Percentiles rank a stretch among this genome's conserved stretches.
Evolutionary conservation across 2,888 invertebrate genomes (phyloP).

Genomic region (Beris morrisii): DNA sequence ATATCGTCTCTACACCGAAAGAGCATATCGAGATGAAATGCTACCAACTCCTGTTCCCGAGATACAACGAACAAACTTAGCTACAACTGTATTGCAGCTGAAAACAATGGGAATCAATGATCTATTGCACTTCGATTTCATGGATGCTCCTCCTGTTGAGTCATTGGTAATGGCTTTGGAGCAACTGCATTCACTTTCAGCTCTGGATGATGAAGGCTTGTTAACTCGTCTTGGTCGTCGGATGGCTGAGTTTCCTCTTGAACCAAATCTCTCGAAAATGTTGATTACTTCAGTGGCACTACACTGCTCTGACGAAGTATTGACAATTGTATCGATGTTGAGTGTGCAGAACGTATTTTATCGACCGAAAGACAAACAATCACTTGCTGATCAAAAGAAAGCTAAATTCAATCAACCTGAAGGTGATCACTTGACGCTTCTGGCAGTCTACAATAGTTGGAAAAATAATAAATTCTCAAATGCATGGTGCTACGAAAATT

Average conservation of each 20-base stretch:
- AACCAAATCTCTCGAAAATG: conserved; percentile 98
- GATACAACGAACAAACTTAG: conserved; percentile 97
- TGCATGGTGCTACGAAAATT: conserved; percentile 99
- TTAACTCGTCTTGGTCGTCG: conserved; percentile 78
- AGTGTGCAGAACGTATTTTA: conserved; percentile 99
- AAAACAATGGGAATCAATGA: conserved; percentile 99
- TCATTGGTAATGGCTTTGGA: conserved; percentile 97
- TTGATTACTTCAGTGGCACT: conserved; percentile 98
- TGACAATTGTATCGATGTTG: conserved; percentile 98
- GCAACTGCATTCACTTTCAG: conserved; percentile 93
- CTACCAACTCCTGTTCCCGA: conserved; percentile 96
- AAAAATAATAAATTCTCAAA: conserved; percentile 98
- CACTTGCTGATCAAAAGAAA: conserved; percentile 97
- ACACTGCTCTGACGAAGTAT: conserved; percentile 96
- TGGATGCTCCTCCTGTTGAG: conserved; percentile 99
- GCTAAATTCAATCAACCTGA: conserved; percentile 99
- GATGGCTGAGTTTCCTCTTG: conserved; percentile 99
- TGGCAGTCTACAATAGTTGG: conserved; percentile 99
- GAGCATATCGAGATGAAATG: conserved; percentile 99
- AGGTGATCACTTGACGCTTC: conserved; percentile 94
- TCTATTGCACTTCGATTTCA: conserved; percentile 97
- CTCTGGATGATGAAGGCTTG: conserved; percentile 92
- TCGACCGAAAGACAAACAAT: conserved; percentile 92
- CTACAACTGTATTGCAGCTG: conserved; percentile 87
- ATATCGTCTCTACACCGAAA: conserved; percentile 95